phyloP scores from a whole-genome alignment of 2,113 vertebrate species.

The Orycteropus afer region DNA sequence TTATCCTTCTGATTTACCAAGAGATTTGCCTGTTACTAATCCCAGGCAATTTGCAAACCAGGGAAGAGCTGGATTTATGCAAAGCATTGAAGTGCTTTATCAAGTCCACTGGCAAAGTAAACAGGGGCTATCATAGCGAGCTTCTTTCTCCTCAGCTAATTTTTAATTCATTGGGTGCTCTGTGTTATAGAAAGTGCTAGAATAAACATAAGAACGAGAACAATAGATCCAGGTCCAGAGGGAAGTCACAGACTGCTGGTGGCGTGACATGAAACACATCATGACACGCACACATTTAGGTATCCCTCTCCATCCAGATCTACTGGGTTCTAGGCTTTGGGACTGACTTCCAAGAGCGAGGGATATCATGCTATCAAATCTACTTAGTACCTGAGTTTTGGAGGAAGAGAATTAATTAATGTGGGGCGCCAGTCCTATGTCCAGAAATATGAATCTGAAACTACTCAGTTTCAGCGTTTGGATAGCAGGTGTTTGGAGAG shows the following conservation, averaged over 20 bases:
- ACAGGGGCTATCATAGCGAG: not conserved
- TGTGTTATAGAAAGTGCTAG: not conserved
- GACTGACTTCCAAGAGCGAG: not conserved
- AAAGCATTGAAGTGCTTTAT: not conserved
- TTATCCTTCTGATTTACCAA: not conserved
- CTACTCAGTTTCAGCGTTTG: not conserved
- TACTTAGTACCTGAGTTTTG: not conserved
- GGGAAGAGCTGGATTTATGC: not conserved
- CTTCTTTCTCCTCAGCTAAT: not conserved
- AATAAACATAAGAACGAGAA: not conserved
- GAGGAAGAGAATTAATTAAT: not conserved
- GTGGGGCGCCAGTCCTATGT: not conserved
- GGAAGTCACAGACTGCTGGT: not conserved
- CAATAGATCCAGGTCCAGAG: conserved; percentile 9
- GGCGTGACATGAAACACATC: not conserved
- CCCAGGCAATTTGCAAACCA: not conserved
- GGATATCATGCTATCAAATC: not conserved
- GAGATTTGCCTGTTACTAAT: conserved; percentile 3
- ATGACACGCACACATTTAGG: rapidly evolving
- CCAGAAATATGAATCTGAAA: not conserved
- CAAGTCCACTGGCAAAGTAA: not conserved
- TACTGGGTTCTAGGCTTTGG: not conserved
- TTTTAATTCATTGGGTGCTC: conserved; percentile 29
- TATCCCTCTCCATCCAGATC: rapidly evolving
- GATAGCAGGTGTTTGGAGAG: not conserved